Evolutionary conservation across 1,140 invertebrate species (phyloP), one percentile per base, ranked within the genome.

Genomic region (Anoplolepis gracilipes): DNA sequence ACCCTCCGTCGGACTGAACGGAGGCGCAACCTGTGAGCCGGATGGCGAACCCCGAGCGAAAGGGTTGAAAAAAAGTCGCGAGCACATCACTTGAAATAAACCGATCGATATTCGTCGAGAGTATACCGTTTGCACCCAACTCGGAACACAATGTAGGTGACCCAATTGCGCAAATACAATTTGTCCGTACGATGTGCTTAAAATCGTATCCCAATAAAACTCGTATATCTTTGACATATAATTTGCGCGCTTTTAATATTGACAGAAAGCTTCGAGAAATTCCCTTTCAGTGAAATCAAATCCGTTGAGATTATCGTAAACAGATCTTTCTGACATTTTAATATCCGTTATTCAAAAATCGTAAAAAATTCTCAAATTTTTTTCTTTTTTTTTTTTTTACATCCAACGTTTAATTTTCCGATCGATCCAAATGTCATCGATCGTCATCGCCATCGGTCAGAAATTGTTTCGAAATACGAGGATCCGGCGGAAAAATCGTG

Each of bases 21-120:
- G 93, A 91, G 92, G 94, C 93, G 94, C 93, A 88, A 95, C 88
- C 94, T 95, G 85, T 93, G 90, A 39, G 62, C 22, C 67, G 67
- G 57, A 3, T 11, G 19, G 7, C 46, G 93, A 95, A 94, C 93
- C 92, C 91, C 75, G 76, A 77, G 42, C 89, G 91, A 93, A 94
- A 93, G 93, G 93, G 94, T 94, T 94, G 87, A 91, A 90, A 85
- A n/a, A 87, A 91, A 88, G 76, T 78, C 84, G 61, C 36, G 79
- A 73, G 77, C 73, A 85, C 62, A 73, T 53, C 25, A 19, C 42
- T 62, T 55, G 88, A 82, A 75, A 88, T 86, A 90, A 90, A 90
- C 81, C 73, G 88, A 90, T 90, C 89, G 89, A 90, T 90, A 84
- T 55, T 72, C 53, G 62, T 55, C 55, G 57, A 76, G 73, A 49